phyloP scores from a whole-genome alignment of 2,888 invertebrate genomes.

The Xylocampa areola region DNA sequence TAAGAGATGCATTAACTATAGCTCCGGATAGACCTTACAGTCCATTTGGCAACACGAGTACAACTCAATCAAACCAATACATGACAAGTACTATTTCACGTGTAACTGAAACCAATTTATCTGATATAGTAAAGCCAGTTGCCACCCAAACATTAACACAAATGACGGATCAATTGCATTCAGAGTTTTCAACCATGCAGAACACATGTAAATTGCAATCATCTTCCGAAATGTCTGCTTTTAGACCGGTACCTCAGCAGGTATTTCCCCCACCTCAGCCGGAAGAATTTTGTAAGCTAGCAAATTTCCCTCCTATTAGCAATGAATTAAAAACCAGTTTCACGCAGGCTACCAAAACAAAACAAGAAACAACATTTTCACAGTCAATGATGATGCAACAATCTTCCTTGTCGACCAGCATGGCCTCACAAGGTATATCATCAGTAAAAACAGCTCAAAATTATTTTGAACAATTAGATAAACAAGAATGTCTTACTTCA shows the following conservation, averaged over 20 bases:
- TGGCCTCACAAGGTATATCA: constrained; percentile 73
- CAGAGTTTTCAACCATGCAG: constrained; percentile 78
- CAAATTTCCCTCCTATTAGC: constrained; percentile 79
- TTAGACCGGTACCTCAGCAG: constrained; percentile 86
- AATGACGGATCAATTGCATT: constrained; percentile 69
- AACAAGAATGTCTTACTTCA: constrained; percentile 77
- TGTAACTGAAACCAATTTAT: constrained; percentile 64
- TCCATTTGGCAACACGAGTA: constrained; percentile 85
- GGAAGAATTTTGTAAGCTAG: constrained; percentile 74
- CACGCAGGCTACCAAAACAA: constrained; percentile 70
- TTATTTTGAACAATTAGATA: constrained; percentile 82
- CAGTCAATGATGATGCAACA: constrained; percentile 74
- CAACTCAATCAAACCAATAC: constrained; percentile 75
- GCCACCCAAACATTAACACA: constrained; percentile 76
- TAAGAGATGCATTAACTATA: constrained; percentile 90
- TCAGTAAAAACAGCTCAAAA: constrained; percentile 81
- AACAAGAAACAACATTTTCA: constrained; percentile 71
- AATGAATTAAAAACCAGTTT: constrained; percentile 78
- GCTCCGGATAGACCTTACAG: constrained; percentile 91
- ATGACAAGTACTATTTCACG: constrained; percentile 65
- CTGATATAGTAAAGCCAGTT: constrained; percentile 77
- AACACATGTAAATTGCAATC: constrained; percentile 80
- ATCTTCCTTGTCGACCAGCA: constrained; percentile 67
- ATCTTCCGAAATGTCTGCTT: constrained; percentile 82
- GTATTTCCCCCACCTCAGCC: constrained; percentile 79